These are phyloP conservation scores for Nomia melanderi DNA, from an alignment of 1,140 invertebrate genomes.

Conservation along the genomic window DNA sequence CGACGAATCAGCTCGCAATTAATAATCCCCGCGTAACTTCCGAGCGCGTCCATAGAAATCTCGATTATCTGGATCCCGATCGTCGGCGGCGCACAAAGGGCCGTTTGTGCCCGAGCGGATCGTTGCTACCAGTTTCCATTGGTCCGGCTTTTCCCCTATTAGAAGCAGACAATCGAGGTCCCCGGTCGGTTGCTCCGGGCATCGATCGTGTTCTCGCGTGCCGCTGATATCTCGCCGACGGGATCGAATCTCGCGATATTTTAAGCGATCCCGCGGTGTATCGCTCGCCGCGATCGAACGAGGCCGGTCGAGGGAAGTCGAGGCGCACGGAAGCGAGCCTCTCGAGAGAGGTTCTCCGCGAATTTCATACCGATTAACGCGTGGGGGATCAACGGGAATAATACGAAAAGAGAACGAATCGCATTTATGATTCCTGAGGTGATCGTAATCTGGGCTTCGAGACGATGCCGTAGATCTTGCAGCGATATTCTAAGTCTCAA, in stretches of 20 bases:
- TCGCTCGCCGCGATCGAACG: not conserved
- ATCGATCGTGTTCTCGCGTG: not conserved
- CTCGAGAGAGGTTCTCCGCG: not conserved
- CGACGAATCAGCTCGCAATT: not conserved
- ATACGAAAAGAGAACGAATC: too few species aligned
- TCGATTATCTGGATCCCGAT: not conserved
- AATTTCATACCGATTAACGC: too few species aligned
- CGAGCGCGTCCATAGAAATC: not conserved
- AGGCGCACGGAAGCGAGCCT: too few species aligned
- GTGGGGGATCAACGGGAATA: too few species aligned
- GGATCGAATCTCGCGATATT: constrained; percentile 3
- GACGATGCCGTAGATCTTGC: too few species aligned
- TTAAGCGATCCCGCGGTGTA: not conserved
- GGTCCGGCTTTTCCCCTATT: not conserved
- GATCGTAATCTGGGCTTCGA: too few species aligned
- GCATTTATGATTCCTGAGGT: too few species aligned
- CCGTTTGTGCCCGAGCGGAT: not conserved
- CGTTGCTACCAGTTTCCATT: not conserved
- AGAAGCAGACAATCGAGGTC: not conserved
- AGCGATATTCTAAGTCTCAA: too few species aligned
- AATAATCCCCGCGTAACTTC: constrained; percentile 1
- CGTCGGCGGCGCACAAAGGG: not conserved
- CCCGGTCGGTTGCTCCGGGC: not conserved
- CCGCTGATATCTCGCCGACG: not conserved
- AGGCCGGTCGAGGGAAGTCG: not conserved